These are phyloP conservation scores for Hirudo medicinalis DNA, from an alignment of 1,140 invertebrate species.

Conservation along the genomic window DNA sequence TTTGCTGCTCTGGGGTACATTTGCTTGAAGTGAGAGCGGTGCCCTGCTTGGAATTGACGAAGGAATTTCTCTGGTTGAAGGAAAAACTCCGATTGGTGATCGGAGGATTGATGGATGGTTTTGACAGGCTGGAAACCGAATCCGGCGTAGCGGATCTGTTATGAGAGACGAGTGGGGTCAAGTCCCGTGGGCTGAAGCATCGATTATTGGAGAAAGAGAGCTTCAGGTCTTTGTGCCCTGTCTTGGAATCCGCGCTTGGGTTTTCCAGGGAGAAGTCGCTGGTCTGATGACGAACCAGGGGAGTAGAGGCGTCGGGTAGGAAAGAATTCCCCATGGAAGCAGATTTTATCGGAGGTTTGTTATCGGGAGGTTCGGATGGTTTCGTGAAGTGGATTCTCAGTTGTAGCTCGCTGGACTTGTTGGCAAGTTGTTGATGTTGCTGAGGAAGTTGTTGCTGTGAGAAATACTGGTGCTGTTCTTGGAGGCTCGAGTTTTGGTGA, in stretches of 20 bases:
- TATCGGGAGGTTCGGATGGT: background rate
- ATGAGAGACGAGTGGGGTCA: background rate
- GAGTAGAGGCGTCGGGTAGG: no score
- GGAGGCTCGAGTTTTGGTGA: conserved; percentile 13
- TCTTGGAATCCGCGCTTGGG: no score
- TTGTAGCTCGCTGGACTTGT: conserved; percentile 10
- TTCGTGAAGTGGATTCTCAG: conserved; percentile 2
- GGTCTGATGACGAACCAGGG: no score
- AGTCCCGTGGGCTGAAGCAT: no score
- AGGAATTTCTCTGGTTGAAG: no score
- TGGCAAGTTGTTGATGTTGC: conserved; percentile 16
- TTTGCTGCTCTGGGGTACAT: conserved; percentile 1
- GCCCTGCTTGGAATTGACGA: no score
- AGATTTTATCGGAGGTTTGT: no score
- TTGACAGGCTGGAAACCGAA: background rate
- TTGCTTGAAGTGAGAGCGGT: no score
- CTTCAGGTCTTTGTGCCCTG: no score
- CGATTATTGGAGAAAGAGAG: no score
- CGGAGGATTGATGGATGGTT: background rate
- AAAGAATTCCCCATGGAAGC: no score
- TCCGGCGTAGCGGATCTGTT: background rate
- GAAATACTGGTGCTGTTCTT: background rate
- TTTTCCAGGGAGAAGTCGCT: no score
- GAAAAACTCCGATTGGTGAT: background rate
- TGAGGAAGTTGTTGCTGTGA: conserved; percentile 8